Base-by-base conservation (phyloP, 2,113 vertebrate genomes). In the Thomomys bottae region DNA sequence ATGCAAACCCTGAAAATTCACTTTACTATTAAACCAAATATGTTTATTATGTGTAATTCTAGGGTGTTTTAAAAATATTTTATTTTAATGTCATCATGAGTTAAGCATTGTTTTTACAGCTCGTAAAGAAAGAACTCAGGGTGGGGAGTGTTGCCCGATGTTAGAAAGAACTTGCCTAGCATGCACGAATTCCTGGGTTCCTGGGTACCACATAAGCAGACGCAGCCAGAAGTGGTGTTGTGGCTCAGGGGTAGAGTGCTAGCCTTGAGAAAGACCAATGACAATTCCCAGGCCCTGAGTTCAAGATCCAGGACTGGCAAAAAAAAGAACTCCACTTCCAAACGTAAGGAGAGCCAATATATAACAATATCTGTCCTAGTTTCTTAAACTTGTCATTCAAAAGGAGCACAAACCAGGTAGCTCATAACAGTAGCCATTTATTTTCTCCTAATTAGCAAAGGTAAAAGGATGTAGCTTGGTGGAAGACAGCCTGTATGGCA, bases 1-100 rank as follows among this genome's bases (percentile, higher is more conserved):
- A 78, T 87, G 28, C 94, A 92, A 57, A 20, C 57, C 80, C 66
- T 72, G 54, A 84, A 83, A 80, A 86, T 80, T 24, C 84, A 49
- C 75, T 64, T 90, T 94, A 67, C 67, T 67, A 18, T 71, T 59
- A 71, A 89, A 81, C 28, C 73, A 78, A 87, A 67, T 45, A 3
- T 17, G 49, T 68, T 63, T 64, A 70, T 3, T 66, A 9, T 28
- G 14, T 32, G 5, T 73, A 76, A 57, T 40, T 32, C 32, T 21
- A 26, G 63, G 28, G n/a, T 32, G 12, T 40, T 24, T 83, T 54
- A 45, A 45, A 54, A 54, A 54, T 14, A 54, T 54, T 82, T 36
- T 42, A n/a, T 91, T 57, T 26, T 34, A 75, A 38, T 79, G 11
- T 15, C 63, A 18, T 0, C 84, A 54, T 84, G n/a, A 4, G 42